Evolutionary conservation across 2,888 invertebrate genomes (phyloP).

Genomic region (Agrotis segetum): DNA sequence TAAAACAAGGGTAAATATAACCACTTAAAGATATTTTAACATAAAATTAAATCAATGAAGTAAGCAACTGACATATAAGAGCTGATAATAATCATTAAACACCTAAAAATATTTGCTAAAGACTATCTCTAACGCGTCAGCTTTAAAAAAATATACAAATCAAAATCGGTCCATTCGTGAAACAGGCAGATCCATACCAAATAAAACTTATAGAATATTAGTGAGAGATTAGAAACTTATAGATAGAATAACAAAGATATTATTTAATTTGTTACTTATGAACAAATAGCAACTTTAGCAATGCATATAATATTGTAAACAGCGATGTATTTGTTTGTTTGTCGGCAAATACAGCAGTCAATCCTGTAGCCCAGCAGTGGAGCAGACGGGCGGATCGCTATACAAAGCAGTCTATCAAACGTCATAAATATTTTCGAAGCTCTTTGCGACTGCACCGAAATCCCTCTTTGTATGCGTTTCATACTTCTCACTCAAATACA

Average conservation of each 20-base stretch:
- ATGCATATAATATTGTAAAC: neutral
- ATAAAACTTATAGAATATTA: too few relatives aligned
- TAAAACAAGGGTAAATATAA: neutral
- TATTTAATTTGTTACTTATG: neutral
- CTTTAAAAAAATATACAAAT: too few relatives aligned
- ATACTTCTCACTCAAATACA: conserved; percentile 70
- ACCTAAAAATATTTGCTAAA: too few relatives aligned
- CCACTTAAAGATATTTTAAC: neutral
- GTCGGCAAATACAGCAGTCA: conserved; percentile 23
- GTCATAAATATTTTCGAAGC: conserved; percentile 88
- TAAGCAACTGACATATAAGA: too few relatives aligned
- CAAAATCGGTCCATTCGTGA: too few relatives aligned
- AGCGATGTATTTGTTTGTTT: conserved; percentile 13
- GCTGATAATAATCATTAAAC: too few relatives aligned
- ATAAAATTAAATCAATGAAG: too few relatives aligned
- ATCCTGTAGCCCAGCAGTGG: conserved; percentile 26
- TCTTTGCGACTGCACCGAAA: conserved; percentile 79
- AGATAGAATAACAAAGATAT: neutral
- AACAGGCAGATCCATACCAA: too few relatives aligned
- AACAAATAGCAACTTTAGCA: too few relatives aligned
- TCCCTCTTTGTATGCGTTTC: conserved; percentile 81
- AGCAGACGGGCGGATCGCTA: conserved; percentile 68
- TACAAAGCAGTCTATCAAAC: conserved; percentile 87
- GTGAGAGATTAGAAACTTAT: too few relatives aligned
- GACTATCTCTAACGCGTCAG: too few relatives aligned